Evolutionary conservation across 2,113 vertebrate species (phyloP).

Genomic region (Rhea pennata): DNA sequence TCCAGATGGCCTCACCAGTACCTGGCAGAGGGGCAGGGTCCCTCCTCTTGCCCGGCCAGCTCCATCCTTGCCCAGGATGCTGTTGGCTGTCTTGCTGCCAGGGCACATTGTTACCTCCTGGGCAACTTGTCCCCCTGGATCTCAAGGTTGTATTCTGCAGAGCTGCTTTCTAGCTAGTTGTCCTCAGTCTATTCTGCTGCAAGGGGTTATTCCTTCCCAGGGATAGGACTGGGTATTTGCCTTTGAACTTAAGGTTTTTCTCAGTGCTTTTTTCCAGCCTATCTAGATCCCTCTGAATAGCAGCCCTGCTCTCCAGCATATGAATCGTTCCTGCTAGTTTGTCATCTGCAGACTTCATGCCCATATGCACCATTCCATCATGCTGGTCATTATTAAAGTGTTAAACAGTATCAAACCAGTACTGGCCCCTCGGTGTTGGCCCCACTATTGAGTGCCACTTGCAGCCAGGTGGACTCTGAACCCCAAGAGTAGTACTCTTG

Average conservation of each 20-base stretch:
- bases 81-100: background rate
- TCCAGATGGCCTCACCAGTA: fast-evolving
- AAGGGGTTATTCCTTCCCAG: background rate
- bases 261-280: background rate
- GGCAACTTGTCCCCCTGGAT: background rate
- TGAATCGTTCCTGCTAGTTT: background rate
- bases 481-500: background rate
- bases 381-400: background rate
- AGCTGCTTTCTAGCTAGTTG: background rate
- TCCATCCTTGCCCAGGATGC: background rate
- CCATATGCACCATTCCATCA: background rate
- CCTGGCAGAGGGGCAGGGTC: background rate
- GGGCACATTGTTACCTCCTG: background rate
- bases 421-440: background rate
- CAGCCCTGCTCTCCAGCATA: background rate
- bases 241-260: background rate
- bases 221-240: background rate
- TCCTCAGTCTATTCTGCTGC: background rate
- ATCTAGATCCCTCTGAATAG: background rate
- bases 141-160: background rate
- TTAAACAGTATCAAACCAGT: background rate
- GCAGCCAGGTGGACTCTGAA: background rate
- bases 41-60: background rate
- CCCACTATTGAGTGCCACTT: background rate
- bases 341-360: background rate